Evolutionary conservation across 2,113 vertebrate genomes (phyloP), one percentile per base, ranked within the genome.

Genomic region (Scomber scombrus): DNA sequence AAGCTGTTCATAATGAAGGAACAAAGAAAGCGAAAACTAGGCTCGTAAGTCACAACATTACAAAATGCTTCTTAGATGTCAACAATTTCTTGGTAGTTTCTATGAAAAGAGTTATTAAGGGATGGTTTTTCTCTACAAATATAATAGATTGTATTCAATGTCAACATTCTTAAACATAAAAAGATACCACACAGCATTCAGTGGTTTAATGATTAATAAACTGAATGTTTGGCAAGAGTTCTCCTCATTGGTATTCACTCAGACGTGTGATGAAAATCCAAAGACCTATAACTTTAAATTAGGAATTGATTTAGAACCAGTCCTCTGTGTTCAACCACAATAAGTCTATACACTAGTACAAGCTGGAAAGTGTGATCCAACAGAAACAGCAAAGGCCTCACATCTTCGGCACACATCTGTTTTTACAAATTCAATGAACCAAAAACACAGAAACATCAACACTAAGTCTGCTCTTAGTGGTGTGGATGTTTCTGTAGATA

Each of bases 351-450:
- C 49, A 68, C 45, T 72, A 54, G 56, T 68, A 82, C 62, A 78
- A 57, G 66, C 49, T 56, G 51, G 26, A 73, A 64, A 66, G 75
- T 84, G 61, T 64, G 56, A 82, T 82, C 77, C 82, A 82, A 73
- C 40, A 80, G 51, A 85, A 80, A 86, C 56, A 80, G 75, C 80
- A 51, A 40, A 63, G 61, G 55, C 71, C 62, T 84, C 75, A 86
- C 76, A 83, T 85, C 76, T 78, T 87, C 68, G 72, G 58, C 12
- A 45, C 31, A 81, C 80, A 88, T 80, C 74, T 76, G 62, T 61
- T 89, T 85, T 85, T 81, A 70, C 52, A 86, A 83, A 70, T 80
- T 31, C 10, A 75, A 61, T 61, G 71, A 72, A 76, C 57, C 70
- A 19, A 81, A 88, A 89, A 77, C 64, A 80, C 29, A 71, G 72